Evolutionary conservation across 2,113 vertebrate species (phyloP).

Genomic region (Pluvialis apricaria): DNA sequence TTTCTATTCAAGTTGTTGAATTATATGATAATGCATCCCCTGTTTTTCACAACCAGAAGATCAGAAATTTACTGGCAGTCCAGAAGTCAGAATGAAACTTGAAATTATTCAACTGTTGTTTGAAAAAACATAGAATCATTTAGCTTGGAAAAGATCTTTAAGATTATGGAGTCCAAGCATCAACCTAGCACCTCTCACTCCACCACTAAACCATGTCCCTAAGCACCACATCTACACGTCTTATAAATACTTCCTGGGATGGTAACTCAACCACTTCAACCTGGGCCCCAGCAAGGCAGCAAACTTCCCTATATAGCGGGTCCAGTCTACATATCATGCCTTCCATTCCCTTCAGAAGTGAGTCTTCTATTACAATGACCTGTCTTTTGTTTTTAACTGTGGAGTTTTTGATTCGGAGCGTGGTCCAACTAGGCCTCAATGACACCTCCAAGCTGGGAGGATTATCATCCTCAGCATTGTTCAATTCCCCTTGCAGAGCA

Average conservation of each 20-base stretch:
- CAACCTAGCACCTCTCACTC: neutral
- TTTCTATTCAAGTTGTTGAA: neutral
- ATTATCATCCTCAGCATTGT: too few relatives aligned
- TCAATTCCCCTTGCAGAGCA: too few relatives aligned
- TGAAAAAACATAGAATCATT: neutral
- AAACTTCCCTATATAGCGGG: too few relatives aligned
- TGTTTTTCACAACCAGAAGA: neutral
- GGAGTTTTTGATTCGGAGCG: too few relatives aligned
- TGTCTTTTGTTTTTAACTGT: too few relatives aligned
- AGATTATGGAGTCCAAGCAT: neutral
- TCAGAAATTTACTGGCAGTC: neutral
- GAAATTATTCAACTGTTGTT: neutral
- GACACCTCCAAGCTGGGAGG: too few relatives aligned
- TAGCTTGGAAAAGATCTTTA: neutral
- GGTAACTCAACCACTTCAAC: neutral
- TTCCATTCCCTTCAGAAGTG: too few relatives aligned
- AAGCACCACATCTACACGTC: neutral
- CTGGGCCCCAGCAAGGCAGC: too few relatives aligned
- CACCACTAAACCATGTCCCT: neutral
- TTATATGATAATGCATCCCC: neutral
- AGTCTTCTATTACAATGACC: too few relatives aligned
- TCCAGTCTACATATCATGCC: too few relatives aligned
- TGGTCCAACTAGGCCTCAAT: too few relatives aligned
- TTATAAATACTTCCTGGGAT: neutral
- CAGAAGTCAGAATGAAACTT: neutral